Evolutionary conservation across 2,888 invertebrate genomes (phyloP), one percentile per base, ranked within the genome.

Genomic region (Ophion ventricosus): DNA sequence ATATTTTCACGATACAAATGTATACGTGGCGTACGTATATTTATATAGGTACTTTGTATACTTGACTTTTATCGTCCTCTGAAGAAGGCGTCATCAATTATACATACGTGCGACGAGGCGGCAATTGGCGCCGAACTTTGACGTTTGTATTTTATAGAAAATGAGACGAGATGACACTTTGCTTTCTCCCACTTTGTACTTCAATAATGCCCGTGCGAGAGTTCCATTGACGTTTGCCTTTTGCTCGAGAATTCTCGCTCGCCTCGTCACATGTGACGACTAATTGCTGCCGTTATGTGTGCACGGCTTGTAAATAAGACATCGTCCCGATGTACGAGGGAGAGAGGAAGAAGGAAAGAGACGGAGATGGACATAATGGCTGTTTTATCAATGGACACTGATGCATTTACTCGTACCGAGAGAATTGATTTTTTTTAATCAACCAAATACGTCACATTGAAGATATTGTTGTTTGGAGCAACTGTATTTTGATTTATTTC

Each of bases 251-350:
- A 11, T 14, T 43, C 14, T 14, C 14, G 43, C 43, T 43, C 11
- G 43, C 14, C 43, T 43, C 43, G 43, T 73, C 70, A 67, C 76
- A 69, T 72, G 79, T 25, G 69, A 57, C 74, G 76, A 85, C 54
- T 81, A 81, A 82, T 81, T 84, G 63, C 73, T 66, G 59, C 78
- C 25, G n/a, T 76, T 80, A 23, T 82, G 73, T 76, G 72, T 35
- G 73, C 43, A 73, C 57, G 23, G 17, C 67, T 80, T 82, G 85
- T 86, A 88, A 89, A 89, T 87, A 89, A 86, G 87, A 86, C 87
- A 87, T 90, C 87, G 88, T 85, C 88, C 87, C 86, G 87, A 90
- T 88, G 83, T 83, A 66, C 49, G 54, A 40, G 66, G n/a, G 40
- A 25, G 25, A 14, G 63, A 64, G 43, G 57, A 35, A 35, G 7